These are phyloP conservation scores for Pelodiscus sinensis DNA, from an alignment of 2,113 vertebrate species.

Conservation along the genomic window DNA sequence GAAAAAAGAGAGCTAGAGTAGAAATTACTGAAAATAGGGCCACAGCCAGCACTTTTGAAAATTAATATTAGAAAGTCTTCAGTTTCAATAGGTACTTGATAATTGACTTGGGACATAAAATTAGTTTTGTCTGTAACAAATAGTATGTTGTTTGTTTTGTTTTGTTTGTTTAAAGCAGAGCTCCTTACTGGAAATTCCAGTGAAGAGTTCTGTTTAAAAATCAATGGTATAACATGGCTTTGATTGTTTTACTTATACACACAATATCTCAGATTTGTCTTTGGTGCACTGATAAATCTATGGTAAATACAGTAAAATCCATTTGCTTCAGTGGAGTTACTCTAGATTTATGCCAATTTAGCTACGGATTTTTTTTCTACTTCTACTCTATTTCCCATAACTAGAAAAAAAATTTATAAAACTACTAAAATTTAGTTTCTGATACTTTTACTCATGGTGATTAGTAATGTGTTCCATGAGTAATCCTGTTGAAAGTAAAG, in stretches of 20 bases:
- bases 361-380: neutral
- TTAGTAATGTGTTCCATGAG: neutral
- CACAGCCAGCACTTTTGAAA: neutral
- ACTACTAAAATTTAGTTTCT: neutral
- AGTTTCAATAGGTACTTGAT: neutral
- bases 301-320: neutral
- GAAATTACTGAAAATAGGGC: neutral
- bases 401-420: no score
- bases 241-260: neutral
- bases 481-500: neutral
- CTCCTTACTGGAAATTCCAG: neutral
- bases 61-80: neutral
- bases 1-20: neutral
- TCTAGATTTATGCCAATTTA: conserved; percentile 15
- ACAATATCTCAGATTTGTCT: neutral
- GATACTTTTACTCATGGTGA: neutral
- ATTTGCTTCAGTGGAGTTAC: neutral
- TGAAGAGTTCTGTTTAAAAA: neutral
- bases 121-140: neutral
- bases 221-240: neutral
- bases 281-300: neutral
- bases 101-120: neutral
- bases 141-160: neutral
- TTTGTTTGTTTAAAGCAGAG: neutral
- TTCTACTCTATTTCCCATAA: neutral